Conservation (phyloP, 2,797 vertebrate genomes). For the Gambusia yucatana region DNA sequence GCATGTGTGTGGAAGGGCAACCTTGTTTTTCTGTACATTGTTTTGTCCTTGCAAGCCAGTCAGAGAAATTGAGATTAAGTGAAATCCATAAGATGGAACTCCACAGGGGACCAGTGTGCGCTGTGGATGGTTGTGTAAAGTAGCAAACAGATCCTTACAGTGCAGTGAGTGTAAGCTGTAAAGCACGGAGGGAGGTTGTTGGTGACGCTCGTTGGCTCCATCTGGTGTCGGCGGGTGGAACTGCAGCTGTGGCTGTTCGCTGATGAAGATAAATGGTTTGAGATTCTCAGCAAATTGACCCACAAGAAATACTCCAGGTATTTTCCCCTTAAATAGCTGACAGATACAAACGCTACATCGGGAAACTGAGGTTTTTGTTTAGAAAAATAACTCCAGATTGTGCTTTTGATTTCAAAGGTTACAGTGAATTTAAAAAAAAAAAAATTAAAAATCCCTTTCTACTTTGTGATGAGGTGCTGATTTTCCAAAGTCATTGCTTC, state of each 20-base stretch:
- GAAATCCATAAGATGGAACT: conserved; percentile 23
- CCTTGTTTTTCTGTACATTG: conserved; percentile 19
- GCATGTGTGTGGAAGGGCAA: not conserved
- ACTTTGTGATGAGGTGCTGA: not conserved
- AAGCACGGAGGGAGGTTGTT: not conserved
- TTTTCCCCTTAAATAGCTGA: not conserved
- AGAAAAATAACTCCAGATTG: not conserved
- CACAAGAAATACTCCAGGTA: not conserved
- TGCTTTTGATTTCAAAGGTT: not conserved
- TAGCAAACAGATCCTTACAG: conserved; percentile 17
- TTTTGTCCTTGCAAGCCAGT: conserved; percentile 35
- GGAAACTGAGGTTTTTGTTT: not conserved
- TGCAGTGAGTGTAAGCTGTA: conserved; percentile 5
- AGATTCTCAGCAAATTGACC: not conserved
- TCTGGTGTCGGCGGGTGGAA: conserved; percentile 36
- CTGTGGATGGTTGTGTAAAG: conserved; percentile 7
- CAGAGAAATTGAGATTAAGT: conserved; percentile 23
- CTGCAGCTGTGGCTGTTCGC: conserved; percentile 12
- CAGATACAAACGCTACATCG: not conserved
- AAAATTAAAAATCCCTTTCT: not conserved
- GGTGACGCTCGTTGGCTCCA: conserved; percentile 29
- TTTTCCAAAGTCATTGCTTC: not conserved
- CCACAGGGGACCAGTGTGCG: not conserved
- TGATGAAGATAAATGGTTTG: not conserved
- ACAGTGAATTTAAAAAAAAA: not conserved